Evolutionary conservation across 53 echinoderm and acorn worm genomes (phyloP).

Genomic region (Holothuria leucospilota): DNA sequence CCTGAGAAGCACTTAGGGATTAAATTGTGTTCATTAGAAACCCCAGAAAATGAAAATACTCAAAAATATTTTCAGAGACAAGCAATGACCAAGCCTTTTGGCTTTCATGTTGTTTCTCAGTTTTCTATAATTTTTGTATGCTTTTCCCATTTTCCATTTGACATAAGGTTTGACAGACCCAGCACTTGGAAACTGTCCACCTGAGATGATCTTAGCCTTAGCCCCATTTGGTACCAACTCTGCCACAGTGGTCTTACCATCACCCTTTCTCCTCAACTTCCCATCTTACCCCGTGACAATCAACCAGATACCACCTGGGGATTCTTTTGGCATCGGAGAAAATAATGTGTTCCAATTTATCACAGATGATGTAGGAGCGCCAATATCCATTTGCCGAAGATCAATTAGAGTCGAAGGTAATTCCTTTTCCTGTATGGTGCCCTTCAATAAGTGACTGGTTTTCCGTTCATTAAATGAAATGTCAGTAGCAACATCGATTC

Average conservation of each 20-base stretch:
- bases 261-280: constrained; percentile 4
- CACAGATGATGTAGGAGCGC: neutral
- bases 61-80: too few species aligned
- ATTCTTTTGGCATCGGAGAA: neutral
- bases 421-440: neutral
- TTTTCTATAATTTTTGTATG: too few species aligned
- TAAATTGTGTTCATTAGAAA: too few species aligned
- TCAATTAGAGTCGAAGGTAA: neutral
- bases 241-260: neutral
- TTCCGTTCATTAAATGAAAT: too few species aligned
- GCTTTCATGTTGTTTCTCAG: too few species aligned
- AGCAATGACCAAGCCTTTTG: too few species aligned
- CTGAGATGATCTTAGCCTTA: neutral
- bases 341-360: neutral
- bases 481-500: too few species aligned
- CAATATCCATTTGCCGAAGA: neutral
- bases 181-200: constrained; percentile 5
- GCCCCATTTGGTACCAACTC: neutral
- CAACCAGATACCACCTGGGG: neutral
- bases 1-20: too few species aligned
- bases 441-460: too few species aligned
- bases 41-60: too few species aligned
- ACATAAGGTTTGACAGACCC: neutral
- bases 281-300: neutral
- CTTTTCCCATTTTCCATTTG: too few species aligned